Evolutionary conservation across 2,797 vertebrate genomes (phyloP).

Genomic region (Sebastes itinus): DNA sequence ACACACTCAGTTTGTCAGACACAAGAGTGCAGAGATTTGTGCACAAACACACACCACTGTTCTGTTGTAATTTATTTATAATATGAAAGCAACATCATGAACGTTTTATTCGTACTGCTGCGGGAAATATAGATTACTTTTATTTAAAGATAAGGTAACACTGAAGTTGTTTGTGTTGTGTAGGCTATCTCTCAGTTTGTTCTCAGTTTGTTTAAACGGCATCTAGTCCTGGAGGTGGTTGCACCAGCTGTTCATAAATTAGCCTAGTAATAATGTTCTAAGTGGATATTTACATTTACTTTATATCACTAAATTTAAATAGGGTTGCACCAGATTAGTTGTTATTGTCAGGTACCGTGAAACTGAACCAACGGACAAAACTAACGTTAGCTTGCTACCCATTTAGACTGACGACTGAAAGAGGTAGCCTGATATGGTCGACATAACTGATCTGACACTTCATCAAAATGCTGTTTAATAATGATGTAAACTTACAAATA

Average conservation of each 20-base stretch:
- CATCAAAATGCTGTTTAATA: neutral
- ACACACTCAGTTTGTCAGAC: slow-evolving; percentile 22
- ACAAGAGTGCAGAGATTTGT: slow-evolving; percentile 20
- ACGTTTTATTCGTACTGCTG: slow-evolving; percentile 23
- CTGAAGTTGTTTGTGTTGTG: neutral
- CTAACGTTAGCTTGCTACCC: neutral
- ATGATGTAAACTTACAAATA: neutral
- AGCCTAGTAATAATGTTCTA: neutral
- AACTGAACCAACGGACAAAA: neutral
- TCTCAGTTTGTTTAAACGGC: slow-evolving; percentile 8
- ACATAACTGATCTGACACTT: neutral
- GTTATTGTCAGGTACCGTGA: neutral
- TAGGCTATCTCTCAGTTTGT: neutral
- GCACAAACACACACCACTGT: slow-evolving; percentile 24
- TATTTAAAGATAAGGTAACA: slow-evolving; percentile 53
- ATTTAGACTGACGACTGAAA: neutral
- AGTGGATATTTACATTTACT: neutral
- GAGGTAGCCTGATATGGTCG: neutral
- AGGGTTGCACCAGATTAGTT: neutral
- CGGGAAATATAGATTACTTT: slow-evolving; percentile 33
- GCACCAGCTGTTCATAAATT: neutral
- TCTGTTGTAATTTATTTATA: slow-evolving; percentile 54
- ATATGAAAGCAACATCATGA: slow-evolving; percentile 31
- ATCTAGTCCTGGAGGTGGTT: neutral
- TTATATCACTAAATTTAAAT: neutral